These are phyloP conservation scores for Apodemia zela DNA, from an alignment of 2,888 invertebrate species.

Conservation along the genomic window DNA sequence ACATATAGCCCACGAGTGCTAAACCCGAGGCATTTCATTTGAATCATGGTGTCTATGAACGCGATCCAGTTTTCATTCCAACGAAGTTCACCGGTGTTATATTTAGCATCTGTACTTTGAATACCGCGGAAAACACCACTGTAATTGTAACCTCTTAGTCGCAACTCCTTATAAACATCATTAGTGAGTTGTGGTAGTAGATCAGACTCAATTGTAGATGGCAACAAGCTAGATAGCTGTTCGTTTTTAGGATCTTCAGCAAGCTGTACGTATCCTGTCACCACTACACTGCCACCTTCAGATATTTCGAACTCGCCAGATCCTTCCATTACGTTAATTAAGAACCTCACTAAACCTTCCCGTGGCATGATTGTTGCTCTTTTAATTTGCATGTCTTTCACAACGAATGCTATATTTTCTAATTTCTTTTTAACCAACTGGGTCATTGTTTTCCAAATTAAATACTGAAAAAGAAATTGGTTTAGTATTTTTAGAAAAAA, in stretches of 20 bases:
- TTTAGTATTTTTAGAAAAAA: no score
- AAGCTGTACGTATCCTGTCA: slow-evolving; percentile 87
- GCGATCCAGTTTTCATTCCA: slow-evolving; percentile 97
- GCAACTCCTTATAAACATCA: slow-evolving; percentile 93
- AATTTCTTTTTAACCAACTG: slow-evolving; percentile 87
- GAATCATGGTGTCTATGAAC: slow-evolving; percentile 97
- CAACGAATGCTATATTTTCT: slow-evolving; percentile 89
- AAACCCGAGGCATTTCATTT: slow-evolving; percentile 91
- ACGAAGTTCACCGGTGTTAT: slow-evolving; percentile 84
- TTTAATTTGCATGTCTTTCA: slow-evolving; percentile 95
- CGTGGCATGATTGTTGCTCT: slow-evolving; percentile 96
- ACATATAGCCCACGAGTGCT: slow-evolving; percentile 90
- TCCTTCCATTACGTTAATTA: slow-evolving; percentile 90
- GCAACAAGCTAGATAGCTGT: slow-evolving; percentile 76
- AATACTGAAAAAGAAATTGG: slow-evolving; percentile 64
- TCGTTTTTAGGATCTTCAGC: slow-evolving; percentile 83
- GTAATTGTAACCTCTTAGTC: slow-evolving; percentile 93
- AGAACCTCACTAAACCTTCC: slow-evolving; percentile 88
- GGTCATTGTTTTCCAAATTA: slow-evolving; percentile 93
- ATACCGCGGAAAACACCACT: slow-evolving; percentile 91
- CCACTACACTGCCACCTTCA: slow-evolving; percentile 91
- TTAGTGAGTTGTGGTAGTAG: slow-evolving; percentile 78
- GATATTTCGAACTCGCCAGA: slow-evolving; percentile 93
- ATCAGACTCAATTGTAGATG: slow-evolving; percentile 46
- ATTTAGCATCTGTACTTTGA: slow-evolving; percentile 84